Evolutionary conservation across 1,140 invertebrate species (phyloP), one percentile per base, ranked within the genome.

Genomic region (Euwallacea similis): DNA sequence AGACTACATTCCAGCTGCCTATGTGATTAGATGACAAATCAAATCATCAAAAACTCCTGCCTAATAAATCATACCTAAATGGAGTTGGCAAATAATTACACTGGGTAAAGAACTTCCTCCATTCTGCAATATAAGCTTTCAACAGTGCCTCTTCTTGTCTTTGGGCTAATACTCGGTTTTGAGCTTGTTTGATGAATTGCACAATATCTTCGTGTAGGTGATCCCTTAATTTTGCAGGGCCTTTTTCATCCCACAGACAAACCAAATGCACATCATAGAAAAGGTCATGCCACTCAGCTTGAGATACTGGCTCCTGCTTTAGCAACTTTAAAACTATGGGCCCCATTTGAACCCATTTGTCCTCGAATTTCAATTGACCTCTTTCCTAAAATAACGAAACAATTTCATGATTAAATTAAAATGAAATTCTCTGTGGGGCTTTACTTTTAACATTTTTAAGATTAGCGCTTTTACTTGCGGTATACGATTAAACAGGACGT

Each of bases 21-120:
- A 86, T 50, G 9, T 50, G 46, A 11, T 50, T 10, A 47, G n/a
- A 6, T 47, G 9, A 10, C 2, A 1, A 50, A 50, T 50, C 13
- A 50, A 3, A 33, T 4, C 21, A 33, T 33, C 21, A 33, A 33
- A 33, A 33, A 33, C 21, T 33, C 21, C 21, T 33, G 21, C 8
- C 96, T 69, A 98, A 84, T 21, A 68, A 11, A 21, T 6, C 55
- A 82, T 96, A 95, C 56, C 91, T 88, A 86, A 99, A 99, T 9
- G 97, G 97, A 73, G 96, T 95, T 4, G 97, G 96, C 76, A 98
- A 85, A 84, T 98, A 98, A 81, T 94, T 93, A 83, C 96, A 98
- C 81, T 98, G 96, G 7, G 95, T 95, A 81, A 98, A 98, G 85
- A 98, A 99, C 79, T 97, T 98, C 53, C 94, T 87, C 97, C 97